Conservation (phyloP, 2,888 invertebrate species). For the Acanthosoma haemorrhoidale region DNA sequence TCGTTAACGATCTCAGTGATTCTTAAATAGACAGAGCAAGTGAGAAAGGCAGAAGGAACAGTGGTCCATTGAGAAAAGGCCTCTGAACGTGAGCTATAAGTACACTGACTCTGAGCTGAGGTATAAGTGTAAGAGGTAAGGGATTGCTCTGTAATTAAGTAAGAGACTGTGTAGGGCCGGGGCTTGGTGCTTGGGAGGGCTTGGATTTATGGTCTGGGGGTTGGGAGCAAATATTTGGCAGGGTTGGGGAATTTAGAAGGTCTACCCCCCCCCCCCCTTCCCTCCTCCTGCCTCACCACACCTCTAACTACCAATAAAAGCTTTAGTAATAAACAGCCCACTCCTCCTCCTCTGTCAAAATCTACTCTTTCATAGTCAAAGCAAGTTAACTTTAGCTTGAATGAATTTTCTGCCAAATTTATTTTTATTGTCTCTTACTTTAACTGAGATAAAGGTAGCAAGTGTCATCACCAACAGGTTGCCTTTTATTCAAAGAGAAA, state of each 20-base stretch:
- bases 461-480: too few species aligned
- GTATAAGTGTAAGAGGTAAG: not conserved
- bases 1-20: too few species aligned
- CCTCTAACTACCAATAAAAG: constrained; percentile 2
- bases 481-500: too few species aligned
- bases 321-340: constrained; percentile 1
- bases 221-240: constrained; percentile 5
- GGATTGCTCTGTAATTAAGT: constrained; percentile 1
- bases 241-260: not conserved
- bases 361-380: not conserved
- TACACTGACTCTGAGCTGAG: not conserved
- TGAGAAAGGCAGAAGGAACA: not conserved
- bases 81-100: constrained; percentile 2
- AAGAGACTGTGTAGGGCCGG: constrained; percentile 1
- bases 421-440: too few species aligned
- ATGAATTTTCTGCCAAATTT: too few species aligned
- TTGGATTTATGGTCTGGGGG: not conserved
- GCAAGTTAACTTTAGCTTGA: too few species aligned
- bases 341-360: not conserved
- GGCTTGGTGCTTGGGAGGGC: not conserved
- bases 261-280: not conserved
- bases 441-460: too few species aligned
- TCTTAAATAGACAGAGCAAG: not conserved
- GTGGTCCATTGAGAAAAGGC: not conserved
- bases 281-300: not conserved